Evolutionary conservation across 1,140 invertebrate genomes (phyloP), one percentile per base, ranked within the genome.

Genomic region (Bombyx mandarina): DNA sequence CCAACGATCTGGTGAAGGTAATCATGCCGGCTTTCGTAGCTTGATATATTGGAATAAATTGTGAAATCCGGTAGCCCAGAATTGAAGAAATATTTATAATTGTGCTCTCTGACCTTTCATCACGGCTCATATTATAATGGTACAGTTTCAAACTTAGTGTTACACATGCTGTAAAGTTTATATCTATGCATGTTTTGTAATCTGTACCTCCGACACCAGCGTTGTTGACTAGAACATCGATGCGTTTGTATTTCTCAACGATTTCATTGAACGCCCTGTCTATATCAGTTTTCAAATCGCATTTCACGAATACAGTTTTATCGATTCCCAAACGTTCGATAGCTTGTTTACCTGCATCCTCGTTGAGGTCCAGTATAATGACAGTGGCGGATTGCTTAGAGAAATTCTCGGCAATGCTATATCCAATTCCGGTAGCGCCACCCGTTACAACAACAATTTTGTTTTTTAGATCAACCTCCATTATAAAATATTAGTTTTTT

Each of bases 141-240:
- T 49, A 49, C 7, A 49, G 22, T 49, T 49, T 49, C 7, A 49
- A 7, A 4, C 9, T 49, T 22, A n/a, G 22, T n/a, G 12, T 22
- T 7, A 49, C 9, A 3, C 12, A 7, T 49, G 48, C 48, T 49
- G 48, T 49, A 18, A 7, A 7, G 48, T 49, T 49, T n/a, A 49
- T 12, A 49, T 9, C 48, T 2, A 49, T 49, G 3, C 7, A 18
- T 49, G 12, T 12, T 22, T 12, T 49, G 6, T n/a, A 10, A 1
- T n/a, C 22, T 10, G 9, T n/a, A 49, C 22, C 48, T 9, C 2
- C 10, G 6, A 12, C 22, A 7, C 48, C 48, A 5, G 48, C 48
- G 22, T 22, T n/a, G n/a, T 49, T 49, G 7, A 49, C 48, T 12
- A 49, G 22, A 18, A 49, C 48, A 49, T 49, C 48, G 22, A 49